phyloP scores from a whole-genome alignment of 2,888 invertebrate genomes.

The Drosophila bunnanda region DNA sequence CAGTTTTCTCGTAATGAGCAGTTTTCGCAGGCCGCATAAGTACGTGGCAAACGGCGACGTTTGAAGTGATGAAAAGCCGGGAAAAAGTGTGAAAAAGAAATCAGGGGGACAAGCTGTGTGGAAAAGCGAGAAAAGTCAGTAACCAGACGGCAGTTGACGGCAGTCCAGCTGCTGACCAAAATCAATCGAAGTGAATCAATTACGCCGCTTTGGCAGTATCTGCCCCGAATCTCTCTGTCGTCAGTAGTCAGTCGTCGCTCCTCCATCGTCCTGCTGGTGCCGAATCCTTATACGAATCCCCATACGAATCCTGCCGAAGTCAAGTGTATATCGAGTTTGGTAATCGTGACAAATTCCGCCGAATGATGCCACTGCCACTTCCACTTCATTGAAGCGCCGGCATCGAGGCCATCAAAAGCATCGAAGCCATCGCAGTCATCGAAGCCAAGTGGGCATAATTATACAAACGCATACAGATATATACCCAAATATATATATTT shows the following conservation, averaged over 20 bases:
- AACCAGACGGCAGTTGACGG: conserved; percentile 10
- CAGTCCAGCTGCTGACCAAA: conserved; percentile 45
- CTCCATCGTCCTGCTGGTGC: background rate
- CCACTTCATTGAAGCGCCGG: conserved; percentile 70
- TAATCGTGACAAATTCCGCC: conserved; percentile 66
- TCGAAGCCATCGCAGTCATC: conserved; percentile 28
- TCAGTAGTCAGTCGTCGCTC: background rate
- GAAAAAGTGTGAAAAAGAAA: background rate
- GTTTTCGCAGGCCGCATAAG: conserved; percentile 43
- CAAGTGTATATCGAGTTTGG: conserved; percentile 31
- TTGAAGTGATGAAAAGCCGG: background rate
- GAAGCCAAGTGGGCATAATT: conserved; percentile 69
- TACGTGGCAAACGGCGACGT: conserved; percentile 37
- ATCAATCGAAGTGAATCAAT: conserved; percentile 77
- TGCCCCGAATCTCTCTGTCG: conserved; percentile 7
- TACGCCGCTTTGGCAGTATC: conserved; percentile 63
- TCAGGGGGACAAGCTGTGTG: background rate
- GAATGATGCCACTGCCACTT: conserved; percentile 72
- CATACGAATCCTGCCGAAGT: conserved; percentile 42
- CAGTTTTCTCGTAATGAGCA: conserved; percentile 62
- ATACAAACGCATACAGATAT: conserved; percentile 25
- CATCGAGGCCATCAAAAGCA: conserved; percentile 42
- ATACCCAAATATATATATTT: background rate
- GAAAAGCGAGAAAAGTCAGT: conserved; percentile 33
- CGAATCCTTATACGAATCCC: background rate